Evolutionary conservation across 2,113 vertebrate species (phyloP), one percentile per base, ranked within the genome.

Genomic region (Nothoprocta pentlandii): DNA sequence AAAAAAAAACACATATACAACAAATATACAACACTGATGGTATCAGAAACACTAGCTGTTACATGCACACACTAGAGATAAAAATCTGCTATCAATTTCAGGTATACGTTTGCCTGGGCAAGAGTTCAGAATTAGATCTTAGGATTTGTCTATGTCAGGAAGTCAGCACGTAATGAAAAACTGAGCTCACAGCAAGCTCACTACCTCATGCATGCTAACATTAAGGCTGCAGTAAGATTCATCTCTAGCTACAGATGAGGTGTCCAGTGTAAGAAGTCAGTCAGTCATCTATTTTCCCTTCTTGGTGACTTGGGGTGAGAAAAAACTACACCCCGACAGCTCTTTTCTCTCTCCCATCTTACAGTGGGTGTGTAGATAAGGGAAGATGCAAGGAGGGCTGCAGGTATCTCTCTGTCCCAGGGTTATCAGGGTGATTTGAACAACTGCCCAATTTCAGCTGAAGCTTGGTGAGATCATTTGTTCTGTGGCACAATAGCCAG

Each of bases 1-100:
- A 95, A 97, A 84, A 84, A 92, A 95, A 66, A 75, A 90, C 67
- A 93, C 5, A 28, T 7, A 73, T 28, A 51, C 56, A 63, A 23
- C 36, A 42, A 86, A 69, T 59, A 68, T 1, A 88, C 23, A 69
- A 21, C 44, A 34, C 15, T 30, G 26, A 30, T 30, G n/a, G 53
- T 81, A 68, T 3, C 49, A 34, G 44, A 66, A 78, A 32, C 42
- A 2, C 42, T 12, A 79, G 41, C 53, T 66, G 39, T 76, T 68
- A 70, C 3, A 4, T 11, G 39, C 46, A 41, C 0, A 2, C 34
- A 28, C 46, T 62, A 13, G 23, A 70, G 59, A 85, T 22, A 46
- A 8, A 82, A 16, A 88, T n/a, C 39, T 80, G 53, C 49, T 42
- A 20, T 12, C 25, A 13, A 68, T 39, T 82, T 75, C 75, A 49